A percentile compares a stretch with the other conserved stretches of the same genome.
Conservation (phyloP, 2,797 vertebrate species). For the Semaprochilodus insignis region DNA sequence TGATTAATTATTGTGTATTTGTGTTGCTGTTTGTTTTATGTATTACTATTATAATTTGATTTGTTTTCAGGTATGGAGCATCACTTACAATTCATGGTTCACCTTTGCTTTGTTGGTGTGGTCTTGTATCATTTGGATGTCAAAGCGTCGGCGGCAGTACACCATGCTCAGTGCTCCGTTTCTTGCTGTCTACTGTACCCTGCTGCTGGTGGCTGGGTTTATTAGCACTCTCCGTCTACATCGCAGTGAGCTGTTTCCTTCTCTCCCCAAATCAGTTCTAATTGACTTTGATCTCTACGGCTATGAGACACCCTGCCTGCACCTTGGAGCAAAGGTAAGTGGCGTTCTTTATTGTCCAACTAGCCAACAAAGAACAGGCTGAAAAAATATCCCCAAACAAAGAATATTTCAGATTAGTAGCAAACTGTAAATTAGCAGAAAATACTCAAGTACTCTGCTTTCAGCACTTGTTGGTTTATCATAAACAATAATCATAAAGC, state of each 20-base stretch:
- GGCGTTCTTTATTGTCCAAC: not conserved
- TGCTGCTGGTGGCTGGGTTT: conserved; percentile 80
- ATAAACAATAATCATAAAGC: too few relatives aligned
- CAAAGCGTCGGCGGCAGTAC: conserved; percentile 75
- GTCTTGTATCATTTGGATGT: conserved; percentile 83
- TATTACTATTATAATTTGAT: not conserved
- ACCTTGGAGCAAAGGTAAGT: conserved; percentile 78
- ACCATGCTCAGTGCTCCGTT: conserved; percentile 87
- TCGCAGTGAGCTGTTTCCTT: conserved; percentile 77
- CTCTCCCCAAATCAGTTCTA: conserved; percentile 73
- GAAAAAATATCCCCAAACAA: too few relatives aligned
- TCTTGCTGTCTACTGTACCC: conserved; percentile 80
- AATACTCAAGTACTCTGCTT: too few relatives aligned
- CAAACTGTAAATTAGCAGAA: too few relatives aligned
- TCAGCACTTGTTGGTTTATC: too few relatives aligned
- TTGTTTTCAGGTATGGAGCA: conserved; percentile 77
- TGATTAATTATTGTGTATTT: not conserved
- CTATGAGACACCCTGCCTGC: conserved; percentile 74
- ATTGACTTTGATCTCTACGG: conserved; percentile 80
- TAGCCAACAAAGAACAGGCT: not conserved
- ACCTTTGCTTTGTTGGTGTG: conserved; percentile 81
- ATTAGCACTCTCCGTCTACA: conserved; percentile 77
- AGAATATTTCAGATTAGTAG: too few relatives aligned
- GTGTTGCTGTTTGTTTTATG: not conserved
- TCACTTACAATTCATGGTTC: conserved; percentile 81